Evolutionary conservation across 2,113 vertebrate species (phyloP).

Genomic region (Petromus typicus): DNA sequence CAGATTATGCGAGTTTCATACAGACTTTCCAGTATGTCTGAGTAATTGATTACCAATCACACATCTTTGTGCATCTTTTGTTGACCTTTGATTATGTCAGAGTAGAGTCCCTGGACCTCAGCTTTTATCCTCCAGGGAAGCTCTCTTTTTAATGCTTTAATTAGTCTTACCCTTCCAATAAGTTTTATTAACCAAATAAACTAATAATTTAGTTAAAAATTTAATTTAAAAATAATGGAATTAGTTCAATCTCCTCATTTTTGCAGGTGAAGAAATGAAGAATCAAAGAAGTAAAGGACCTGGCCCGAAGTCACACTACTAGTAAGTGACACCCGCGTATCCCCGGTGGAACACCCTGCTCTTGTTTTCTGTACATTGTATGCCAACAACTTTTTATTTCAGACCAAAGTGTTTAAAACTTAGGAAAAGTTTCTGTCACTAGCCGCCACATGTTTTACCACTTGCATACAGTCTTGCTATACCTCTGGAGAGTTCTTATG

Average conservation of each 20-base stretch:
- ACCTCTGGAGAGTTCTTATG: neutral
- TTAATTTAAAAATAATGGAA: neutral
- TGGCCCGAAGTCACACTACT: conserved; percentile 19
- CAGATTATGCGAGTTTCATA: neutral
- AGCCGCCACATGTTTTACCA: neutral
- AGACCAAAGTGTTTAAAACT: neutral
- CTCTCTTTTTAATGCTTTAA: neutral
- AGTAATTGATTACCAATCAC: neutral
- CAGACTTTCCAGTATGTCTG: neutral
- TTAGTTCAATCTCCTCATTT: conserved; percentile 66
- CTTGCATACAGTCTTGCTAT: neutral
- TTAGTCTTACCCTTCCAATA: neutral
- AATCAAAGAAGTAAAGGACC: conserved; percentile 65
- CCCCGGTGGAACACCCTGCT: neutral
- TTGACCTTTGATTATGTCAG: neutral
- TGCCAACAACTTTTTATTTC: neutral
- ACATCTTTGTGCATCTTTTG: neutral
- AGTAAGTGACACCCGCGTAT: conserved; percentile 66
- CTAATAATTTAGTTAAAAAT: neutral
- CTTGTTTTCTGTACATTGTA: neutral
- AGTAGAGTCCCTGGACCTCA: neutral
- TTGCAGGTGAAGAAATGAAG: conserved; percentile 79
- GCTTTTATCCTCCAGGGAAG: neutral
- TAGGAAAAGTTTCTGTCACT: neutral
- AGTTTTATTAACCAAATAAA: neutral